These are phyloP conservation scores for Todiramphus saurophagus DNA, from an alignment of 2,113 vertebrate species.

Conservation along the genomic window DNA sequence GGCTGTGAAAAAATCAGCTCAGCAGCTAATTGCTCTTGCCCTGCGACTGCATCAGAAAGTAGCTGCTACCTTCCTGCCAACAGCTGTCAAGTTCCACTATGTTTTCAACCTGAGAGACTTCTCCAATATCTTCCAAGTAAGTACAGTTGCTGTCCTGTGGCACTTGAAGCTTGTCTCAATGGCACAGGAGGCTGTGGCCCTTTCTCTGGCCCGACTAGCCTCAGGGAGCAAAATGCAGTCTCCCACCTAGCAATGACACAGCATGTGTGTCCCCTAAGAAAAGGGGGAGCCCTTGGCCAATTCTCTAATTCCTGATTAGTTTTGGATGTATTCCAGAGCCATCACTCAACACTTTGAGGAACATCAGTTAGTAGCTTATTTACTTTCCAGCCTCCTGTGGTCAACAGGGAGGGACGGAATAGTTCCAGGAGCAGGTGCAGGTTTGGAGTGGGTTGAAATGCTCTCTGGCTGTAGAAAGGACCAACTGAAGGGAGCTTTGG, in stretches of 20 bases:
- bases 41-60: slow-evolving; percentile 85
- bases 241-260: background rate
- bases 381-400: background rate
- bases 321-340: background rate
- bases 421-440: background rate
- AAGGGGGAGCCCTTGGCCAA: background rate
- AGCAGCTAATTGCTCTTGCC: slow-evolving; percentile 82
- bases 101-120: slow-evolving; percentile 94
- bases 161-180: rapidly evolving
- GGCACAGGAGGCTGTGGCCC: background rate
- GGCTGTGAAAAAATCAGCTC: slow-evolving; percentile 78
- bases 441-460: background rate
- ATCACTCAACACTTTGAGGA: background rate
- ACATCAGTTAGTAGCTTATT: background rate
- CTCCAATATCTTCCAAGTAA: slow-evolving; percentile 95
- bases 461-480: background rate
- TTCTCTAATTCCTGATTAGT: background rate
- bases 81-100: slow-evolving; percentile 95
- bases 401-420: rapidly evolving
- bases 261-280: background rate
- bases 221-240: background rate
- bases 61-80: slow-evolving; percentile 87
- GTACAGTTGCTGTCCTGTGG: background rate
- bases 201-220: background rate
- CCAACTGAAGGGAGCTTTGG: background rate